phyloP scores from a whole-genome alignment of 2,888 invertebrate species.

The Drosophila picticornis region DNA sequence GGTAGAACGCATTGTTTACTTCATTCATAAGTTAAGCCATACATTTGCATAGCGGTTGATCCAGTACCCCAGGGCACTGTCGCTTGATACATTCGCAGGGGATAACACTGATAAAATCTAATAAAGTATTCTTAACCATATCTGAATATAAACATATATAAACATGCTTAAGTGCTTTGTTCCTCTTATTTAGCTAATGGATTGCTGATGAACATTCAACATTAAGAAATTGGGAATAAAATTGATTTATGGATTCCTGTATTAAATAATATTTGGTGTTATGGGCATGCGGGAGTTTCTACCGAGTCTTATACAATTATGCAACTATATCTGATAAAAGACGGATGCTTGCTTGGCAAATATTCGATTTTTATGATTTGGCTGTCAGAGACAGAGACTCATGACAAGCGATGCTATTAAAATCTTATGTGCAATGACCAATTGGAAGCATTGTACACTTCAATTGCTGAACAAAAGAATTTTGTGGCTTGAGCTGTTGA shows the following conservation, averaged over 20 bases:
- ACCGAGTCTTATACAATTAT: background rate
- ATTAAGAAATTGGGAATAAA: background rate
- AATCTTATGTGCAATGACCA: conserved; percentile 37
- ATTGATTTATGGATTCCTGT: background rate
- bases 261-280: background rate
- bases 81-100: background rate
- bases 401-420: conserved; percentile 41
- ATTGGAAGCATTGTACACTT: conserved; percentile 46
- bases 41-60: background rate
- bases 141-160: background rate
- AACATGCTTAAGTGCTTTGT: background rate
- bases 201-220: background rate
- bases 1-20: background rate
- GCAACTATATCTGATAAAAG: background rate
- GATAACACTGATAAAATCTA: background rate
- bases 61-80: background rate
- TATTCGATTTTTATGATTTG: conserved; percentile 13
- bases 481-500: conserved; percentile 28
- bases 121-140: background rate
- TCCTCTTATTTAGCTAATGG: background rate
- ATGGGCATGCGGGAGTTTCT: background rate
- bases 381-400: conserved; percentile 48
- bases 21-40: background rate
- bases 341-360: background rate
- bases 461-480: conserved; percentile 39